phyloP scores from a whole-genome alignment of 2,888 invertebrate genomes.

The Coecobrya sp. region DNA sequence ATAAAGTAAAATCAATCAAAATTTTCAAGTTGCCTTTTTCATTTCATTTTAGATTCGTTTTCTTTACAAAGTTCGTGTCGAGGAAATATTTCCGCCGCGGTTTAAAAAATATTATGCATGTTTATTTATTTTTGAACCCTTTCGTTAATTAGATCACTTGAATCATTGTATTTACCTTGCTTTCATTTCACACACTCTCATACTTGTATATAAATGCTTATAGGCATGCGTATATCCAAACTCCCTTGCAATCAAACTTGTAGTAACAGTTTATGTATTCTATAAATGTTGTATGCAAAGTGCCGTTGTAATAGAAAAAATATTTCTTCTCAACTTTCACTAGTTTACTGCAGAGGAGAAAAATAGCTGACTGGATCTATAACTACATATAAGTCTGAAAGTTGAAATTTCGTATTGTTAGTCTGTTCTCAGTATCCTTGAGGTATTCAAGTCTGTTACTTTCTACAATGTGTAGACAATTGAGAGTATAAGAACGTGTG shows the following conservation, averaged over 20 bases:
- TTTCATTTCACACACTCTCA: background rate
- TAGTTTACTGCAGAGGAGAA: slow-evolving; percentile 29
- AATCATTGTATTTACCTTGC: background rate
- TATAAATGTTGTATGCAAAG: slow-evolving; percentile 19
- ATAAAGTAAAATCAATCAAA: background rate
- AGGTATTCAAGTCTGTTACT: slow-evolving; percentile 43
- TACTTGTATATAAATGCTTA: too few species aligned
- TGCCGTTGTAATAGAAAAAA: slow-evolving; percentile 35
- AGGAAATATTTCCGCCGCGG: too few species aligned
- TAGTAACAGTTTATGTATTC: background rate
- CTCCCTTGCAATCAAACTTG: background rate
- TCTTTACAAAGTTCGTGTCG: too few species aligned
- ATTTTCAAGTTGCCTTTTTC: background rate
- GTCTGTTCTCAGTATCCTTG: slow-evolving; percentile 60
- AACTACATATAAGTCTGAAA: slow-evolving; percentile 36
- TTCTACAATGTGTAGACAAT: background rate
- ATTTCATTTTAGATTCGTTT: background rate
- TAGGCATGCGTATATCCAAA: too few species aligned
- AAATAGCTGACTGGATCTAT: slow-evolving; percentile 48
- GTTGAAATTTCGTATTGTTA: slow-evolving; percentile 62
- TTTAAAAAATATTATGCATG: background rate
- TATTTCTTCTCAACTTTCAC: slow-evolving; percentile 38
- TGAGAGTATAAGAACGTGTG: background rate
- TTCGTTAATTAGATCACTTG: background rate
- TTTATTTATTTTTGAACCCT: background rate